phyloP scores from a whole-genome alignment of 2,888 invertebrate genomes.

The Oligia strigilis region DNA sequence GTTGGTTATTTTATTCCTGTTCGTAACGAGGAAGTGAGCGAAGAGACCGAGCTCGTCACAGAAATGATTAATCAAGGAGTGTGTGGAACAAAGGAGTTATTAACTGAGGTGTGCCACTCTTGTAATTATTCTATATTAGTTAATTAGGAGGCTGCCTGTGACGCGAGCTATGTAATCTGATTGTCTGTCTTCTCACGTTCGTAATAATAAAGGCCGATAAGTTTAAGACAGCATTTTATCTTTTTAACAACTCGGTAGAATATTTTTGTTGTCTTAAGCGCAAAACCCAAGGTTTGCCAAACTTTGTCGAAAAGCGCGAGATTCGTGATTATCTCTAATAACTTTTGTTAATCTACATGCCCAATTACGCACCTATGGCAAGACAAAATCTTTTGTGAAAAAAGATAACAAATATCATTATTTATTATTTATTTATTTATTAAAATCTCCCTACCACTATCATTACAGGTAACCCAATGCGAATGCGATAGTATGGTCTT shows the following conservation, averaged over 20 bases:
- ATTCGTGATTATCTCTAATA: background rate
- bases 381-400: background rate
- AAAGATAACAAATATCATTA: background rate
- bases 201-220: background rate
- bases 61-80: slow-evolving; percentile 63
- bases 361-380: background rate
- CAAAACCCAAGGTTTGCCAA: too few species aligned
- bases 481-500: too few species aligned
- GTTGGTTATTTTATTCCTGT: slow-evolving; percentile 60
- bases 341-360: background rate
- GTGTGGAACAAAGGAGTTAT: slow-evolving; percentile 53
- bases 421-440: too few species aligned
- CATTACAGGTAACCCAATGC: too few species aligned
- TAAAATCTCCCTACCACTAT: too few species aligned
- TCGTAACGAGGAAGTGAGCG: slow-evolving; percentile 54
- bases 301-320: background rate
- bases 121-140: slow-evolving; percentile 56
- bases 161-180: slow-evolving; percentile 37
- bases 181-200: slow-evolving; percentile 30
- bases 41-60: slow-evolving; percentile 45
- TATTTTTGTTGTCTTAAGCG: background rate
- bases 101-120: slow-evolving; percentile 41
- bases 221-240: background rate
- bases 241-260: background rate
- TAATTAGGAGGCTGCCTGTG: slow-evolving; percentile 47